phyloP scores from a whole-genome alignment of 2,113 vertebrate species.

The Otus sunia region DNA sequence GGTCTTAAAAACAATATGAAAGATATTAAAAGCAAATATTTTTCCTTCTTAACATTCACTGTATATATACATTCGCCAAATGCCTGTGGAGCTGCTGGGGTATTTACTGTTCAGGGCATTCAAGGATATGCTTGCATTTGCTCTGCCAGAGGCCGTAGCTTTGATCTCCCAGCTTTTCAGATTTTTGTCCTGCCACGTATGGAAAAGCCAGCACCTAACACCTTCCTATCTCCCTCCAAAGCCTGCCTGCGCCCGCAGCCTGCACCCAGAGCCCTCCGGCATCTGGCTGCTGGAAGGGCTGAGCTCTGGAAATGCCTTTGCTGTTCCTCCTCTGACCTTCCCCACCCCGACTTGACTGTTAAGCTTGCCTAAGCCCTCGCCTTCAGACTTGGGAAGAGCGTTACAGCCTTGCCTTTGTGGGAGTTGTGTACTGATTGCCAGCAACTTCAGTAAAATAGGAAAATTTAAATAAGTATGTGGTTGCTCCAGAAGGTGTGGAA shows the following conservation, averaged over 20 bases:
- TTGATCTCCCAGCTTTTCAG: not conserved
- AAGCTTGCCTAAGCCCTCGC: not conserved
- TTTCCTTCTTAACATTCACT: not conserved
- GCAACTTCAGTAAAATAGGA: not conserved
- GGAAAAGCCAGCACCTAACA: not conserved
- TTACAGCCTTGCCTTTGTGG: not conserved
- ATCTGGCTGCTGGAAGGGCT: not conserved
- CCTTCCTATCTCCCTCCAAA: not conserved
- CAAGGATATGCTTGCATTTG: not conserved
- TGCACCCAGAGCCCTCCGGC: not conserved
- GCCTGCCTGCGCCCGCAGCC: not conserved
- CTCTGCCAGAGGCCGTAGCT: not conserved
- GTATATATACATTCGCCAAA: not conserved
- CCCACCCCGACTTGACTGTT: not conserved
- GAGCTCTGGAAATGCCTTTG: not conserved
- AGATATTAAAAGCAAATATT: not conserved
- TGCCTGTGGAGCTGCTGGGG: not conserved
- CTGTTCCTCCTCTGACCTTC: not conserved
- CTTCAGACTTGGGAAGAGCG: fast-evolving
- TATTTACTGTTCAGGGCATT: not conserved
- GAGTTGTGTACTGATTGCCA: not conserved
- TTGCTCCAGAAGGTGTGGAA: not conserved
- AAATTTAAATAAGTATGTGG: fast-evolving
- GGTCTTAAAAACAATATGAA: not conserved
- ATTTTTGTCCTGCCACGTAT: not conserved